Evolutionary conservation across 2,888 invertebrate genomes (phyloP), one percentile per base, ranked within the genome.

Genomic region (Tipula helvola): DNA sequence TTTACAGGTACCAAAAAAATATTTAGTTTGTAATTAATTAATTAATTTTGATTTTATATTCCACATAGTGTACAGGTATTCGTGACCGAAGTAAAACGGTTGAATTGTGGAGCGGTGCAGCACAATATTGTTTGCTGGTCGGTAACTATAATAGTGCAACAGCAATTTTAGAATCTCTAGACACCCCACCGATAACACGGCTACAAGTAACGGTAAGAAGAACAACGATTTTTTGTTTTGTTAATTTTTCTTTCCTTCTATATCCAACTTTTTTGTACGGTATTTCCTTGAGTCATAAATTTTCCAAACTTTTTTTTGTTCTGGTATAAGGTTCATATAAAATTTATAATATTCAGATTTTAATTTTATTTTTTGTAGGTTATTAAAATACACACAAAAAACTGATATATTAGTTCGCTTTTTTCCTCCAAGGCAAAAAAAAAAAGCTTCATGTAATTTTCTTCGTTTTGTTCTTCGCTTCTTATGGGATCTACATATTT

Each of bases 101-200:
- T 86, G 91, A 91, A 88, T 89, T 91, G 7, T 91, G 91, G 91
- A 91, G 91, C 88, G 91, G 91, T 1, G 91, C 91, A 85, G 91
- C 91, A 1, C 91, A 91, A 88, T 91, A 91, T 88, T 91, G 91
- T 88, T 89, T 91, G 86, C 90, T 91, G 28, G 91, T 91, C 86
- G 91, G 91, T 86, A 91, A 91, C 89, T 91, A 91, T 88, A 91
- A 91, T 87, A 91, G 91, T 88, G 91, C 91, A 87, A 91, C 91
- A 87, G 90, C 91, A 87, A 91, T 91, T 88, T 88, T 91, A 87
- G 91, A 91, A 89, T 90, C 91, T 10, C 88, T 91, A 86, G 91
- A 91, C 88, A 91, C 91, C 42, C 91, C 91, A 86, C 90, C 91
- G 44, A 91, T 91, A 88, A 91, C 91, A 86, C 89, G 91, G 88